Percentiles rank a stretch among this genome's conserved stretches.
phyloP scores from a whole-genome alignment of 1,140 invertebrate species.

The Cryptotermes secundus region DNA sequence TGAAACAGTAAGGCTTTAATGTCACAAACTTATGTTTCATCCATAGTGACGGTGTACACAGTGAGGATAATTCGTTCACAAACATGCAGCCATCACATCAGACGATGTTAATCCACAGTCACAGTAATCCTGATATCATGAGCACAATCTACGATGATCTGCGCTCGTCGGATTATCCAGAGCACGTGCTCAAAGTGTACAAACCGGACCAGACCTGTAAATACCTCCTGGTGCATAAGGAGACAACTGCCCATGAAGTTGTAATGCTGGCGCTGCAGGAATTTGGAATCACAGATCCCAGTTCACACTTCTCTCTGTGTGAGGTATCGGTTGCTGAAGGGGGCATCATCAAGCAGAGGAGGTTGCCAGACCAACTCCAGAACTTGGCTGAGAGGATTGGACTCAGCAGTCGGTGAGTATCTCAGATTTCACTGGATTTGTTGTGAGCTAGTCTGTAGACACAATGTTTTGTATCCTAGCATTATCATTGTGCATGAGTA shows the following conservation, averaged over 20 bases:
- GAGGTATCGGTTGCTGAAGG: slow-evolving; percentile 94
- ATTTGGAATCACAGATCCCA: slow-evolving; percentile 93
- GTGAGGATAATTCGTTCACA: slow-evolving; percentile 41
- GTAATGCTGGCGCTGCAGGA: slow-evolving; percentile 96
- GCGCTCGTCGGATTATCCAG: slow-evolving; percentile 82
- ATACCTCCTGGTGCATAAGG: slow-evolving; percentile 95
- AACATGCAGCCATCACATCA: slow-evolving; percentile 21
- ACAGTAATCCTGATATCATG: slow-evolving; percentile 89
- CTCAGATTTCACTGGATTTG: background rate
- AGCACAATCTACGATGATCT: slow-evolving; percentile 76
- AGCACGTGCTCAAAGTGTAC: slow-evolving; percentile 95
- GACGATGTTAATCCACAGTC: slow-evolving; percentile 70
- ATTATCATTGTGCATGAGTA: too few relatives aligned
- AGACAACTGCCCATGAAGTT: slow-evolving; percentile 96
- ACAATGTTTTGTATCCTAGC: background rate
- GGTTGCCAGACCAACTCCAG: slow-evolving; percentile 90
- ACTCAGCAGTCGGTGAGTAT: slow-evolving; percentile 58
- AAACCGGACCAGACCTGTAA: slow-evolving; percentile 96
- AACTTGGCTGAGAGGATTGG: slow-evolving; percentile 95
- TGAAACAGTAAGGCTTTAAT: too few relatives aligned
- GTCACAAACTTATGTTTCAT: background rate
- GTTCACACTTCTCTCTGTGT: slow-evolving; percentile 89
- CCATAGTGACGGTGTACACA: slow-evolving; percentile 38
- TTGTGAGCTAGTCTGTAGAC: background rate
- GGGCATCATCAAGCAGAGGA: slow-evolving; percentile 93